Conservation (phyloP, 2,797 vertebrate species). For the Poecile montanus region DNA sequence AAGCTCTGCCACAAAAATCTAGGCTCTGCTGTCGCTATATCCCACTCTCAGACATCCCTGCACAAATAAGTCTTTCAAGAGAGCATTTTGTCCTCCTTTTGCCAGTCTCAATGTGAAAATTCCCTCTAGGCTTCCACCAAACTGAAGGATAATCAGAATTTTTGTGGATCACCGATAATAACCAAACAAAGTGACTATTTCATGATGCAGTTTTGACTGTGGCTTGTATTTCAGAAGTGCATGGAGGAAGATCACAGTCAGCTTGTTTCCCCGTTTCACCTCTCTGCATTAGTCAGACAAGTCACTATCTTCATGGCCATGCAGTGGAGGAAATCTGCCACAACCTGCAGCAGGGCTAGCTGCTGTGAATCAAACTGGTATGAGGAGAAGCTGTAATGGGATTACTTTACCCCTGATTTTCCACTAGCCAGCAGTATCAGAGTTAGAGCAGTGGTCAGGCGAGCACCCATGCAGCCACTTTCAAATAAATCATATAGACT, state of each 20-base stretch:
- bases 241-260: not conserved
- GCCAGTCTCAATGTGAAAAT: not conserved
- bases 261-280: not conserved
- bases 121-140: not conserved
- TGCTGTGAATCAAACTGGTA: not conserved
- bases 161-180: not conserved
- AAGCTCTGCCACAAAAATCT: not conserved
- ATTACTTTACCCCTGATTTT: not conserved
- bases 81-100: not conserved
- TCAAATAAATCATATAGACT: not conserved
- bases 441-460: not conserved
- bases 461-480: accelerated
- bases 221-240: not conserved
- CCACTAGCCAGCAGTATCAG: not conserved
- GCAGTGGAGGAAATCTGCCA: not conserved
- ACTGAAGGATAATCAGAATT: not conserved
- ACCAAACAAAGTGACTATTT: not conserved
- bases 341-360: not conserved
- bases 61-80: not conserved
- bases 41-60: not conserved
- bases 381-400: not conserved
- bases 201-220: not conserved
- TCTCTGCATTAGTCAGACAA: not conserved
- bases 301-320: not conserved
- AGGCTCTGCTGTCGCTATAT: not conserved